These are phyloP conservation scores for Sebastolobus altivelis DNA, from an alignment of 2,797 vertebrate species.

Conservation along the genomic window DNA sequence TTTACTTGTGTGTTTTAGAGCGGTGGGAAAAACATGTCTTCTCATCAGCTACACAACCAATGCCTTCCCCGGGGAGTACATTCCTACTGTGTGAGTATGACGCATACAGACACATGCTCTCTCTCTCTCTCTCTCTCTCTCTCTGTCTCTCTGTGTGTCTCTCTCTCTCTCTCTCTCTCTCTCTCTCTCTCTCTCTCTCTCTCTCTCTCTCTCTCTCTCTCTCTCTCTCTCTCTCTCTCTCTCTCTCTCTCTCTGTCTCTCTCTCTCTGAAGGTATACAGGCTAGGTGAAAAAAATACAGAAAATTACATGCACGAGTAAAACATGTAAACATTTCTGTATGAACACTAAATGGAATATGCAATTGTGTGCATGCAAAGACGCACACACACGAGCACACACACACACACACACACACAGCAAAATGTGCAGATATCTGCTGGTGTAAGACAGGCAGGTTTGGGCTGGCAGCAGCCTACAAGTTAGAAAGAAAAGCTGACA, in stretches of 20 bases:
- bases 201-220: background rate
- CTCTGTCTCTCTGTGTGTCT: background rate
- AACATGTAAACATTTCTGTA: background rate
- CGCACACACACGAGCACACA: conserved; percentile 9
- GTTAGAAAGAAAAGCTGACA: background rate
- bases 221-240: no score
- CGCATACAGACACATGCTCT: background rate
- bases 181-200: background rate
- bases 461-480: conserved; percentile 7
- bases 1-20: conserved; percentile 82
- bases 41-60: conserved; percentile 98
- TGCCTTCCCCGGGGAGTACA: conserved; percentile 95
- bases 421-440: background rate
- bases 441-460: conserved; percentile 28
- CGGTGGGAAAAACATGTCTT: conserved; percentile 95
- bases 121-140: background rate
- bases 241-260: background rate
- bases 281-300: no score
- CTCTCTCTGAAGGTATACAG: background rate
- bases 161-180: background rate
- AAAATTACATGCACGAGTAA: background rate
- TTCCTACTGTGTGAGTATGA: conserved; percentile 94
- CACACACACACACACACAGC: background rate
- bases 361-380: background rate
- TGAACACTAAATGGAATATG: background rate